Base-by-base conservation (phyloP, 2,113 vertebrate species). In the Halichoerus grypus region DNA sequence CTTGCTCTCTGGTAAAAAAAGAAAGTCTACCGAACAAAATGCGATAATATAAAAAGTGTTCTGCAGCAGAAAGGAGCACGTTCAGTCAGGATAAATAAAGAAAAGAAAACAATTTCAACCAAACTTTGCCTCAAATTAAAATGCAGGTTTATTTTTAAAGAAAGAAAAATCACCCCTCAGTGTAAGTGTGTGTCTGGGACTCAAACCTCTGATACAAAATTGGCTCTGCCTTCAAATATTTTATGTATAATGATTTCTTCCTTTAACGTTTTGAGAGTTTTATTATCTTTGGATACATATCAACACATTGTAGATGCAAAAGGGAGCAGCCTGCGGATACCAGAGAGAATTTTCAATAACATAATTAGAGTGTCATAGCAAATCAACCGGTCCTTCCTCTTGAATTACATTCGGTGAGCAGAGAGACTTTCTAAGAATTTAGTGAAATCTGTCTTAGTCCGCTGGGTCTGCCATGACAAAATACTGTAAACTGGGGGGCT, bases 261-360 rank as follows among this genome's bases (percentile, higher is more conserved):
- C 97, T 98, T 97, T 97, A 97, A 97, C 83, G 53, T 98, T 98
- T 94, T 91, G 97, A 98, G 91, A 88, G 97, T 92, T 98, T 98
- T 98, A 97, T 98, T 99, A 97, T 98, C 98, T 96, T 98, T 98
- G 98, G 98, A 98, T 97, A 26, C 63, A 97, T 88, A 98, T 98
- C 98, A 96, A 88, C 96, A 88, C 85, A 95, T 74, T 94, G 95
- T 97, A 94, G 85, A 97, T 94, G 93, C 93, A 97, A 21, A 97
- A 65, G 93, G 94, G 97, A 74, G 72, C 92, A 94, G 91, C 59
- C 69, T 81, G 61, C 91, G 39, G 28, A 92, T 61, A 87, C 69
- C 31, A 69, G 96, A 95, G 88, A 85, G 65, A n/a, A 72, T 76
- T 96, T 98, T 97, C 94, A 96, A 18, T 67, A 95, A 76, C 76